Base-by-base conservation (phyloP, 2,113 vertebrate species). In the Furnarius figulus region DNA sequence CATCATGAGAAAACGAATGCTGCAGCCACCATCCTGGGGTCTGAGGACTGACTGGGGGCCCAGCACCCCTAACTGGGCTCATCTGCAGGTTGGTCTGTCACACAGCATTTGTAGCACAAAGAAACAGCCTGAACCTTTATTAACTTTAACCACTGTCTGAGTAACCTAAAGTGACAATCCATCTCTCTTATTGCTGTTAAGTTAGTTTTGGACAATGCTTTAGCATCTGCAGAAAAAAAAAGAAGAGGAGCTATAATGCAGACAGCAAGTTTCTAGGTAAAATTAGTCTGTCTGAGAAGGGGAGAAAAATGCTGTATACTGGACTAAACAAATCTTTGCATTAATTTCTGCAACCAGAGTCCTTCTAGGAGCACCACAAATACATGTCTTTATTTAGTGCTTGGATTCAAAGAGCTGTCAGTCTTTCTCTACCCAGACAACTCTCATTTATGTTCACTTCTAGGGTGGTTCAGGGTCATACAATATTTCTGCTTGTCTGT, bases 321-420 rank as follows among this genome's bases (percentile, higher is more conserved):
- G 66, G 3, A 14, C 25, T 80, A 79, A 81, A 77, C 47, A 90
- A 89, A 86, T 84, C 85, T 74, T 86, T 81, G 61, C 65, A 93
- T 74, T 92, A 92, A 94, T 95, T 95, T 94, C 76, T 94, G 92
- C 65, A 95, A 86, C 33, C 39, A 61, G 63, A 86, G 37, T 74
- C 77, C 68, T 93, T 72, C 81, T 71, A 82, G 88, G 53, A 93
- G 72, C 61, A 61, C 61, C 72, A 78, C 75, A 95, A 94, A 86
- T 80, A 39, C 71, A 62, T 46, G 28, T 78, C 72, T 94, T 86
- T 71, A 67, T 93, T 92, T 92, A 93, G 61, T 55, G 44, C 72
- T 78, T 3, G 2, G 37, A 68, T 93, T 95, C 79, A 95, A 92
- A 92, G 68, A 94, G 17, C 56, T 92, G 90, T 81, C 88, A 78